Evolutionary conservation across 2,113 vertebrate genomes (phyloP).

Genomic region (Leucoraja erinaceus): DNA sequence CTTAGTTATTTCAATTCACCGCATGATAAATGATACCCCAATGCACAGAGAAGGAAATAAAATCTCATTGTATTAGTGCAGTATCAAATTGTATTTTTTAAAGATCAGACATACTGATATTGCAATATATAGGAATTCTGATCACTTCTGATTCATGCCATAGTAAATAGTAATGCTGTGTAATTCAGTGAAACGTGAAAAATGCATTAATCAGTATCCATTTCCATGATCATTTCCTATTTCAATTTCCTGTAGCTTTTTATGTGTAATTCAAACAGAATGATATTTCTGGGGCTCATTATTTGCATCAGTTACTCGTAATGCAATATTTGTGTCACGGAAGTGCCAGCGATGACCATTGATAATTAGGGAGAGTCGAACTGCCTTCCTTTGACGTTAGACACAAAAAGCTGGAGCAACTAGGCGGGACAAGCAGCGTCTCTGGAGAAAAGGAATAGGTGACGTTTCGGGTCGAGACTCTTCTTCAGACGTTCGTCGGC

Average conservation of each 20-base stretch:
- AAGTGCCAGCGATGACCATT: no score
- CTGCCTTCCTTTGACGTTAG: no score
- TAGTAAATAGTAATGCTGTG: not conserved
- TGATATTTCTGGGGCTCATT: not conserved
- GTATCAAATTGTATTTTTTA: not conserved
- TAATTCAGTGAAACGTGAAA: not conserved
- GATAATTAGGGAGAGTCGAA: no score
- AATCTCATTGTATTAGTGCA: not conserved
- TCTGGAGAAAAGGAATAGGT: no score
- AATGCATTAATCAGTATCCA: not conserved
- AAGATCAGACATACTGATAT: not conserved
- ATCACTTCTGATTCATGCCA: not conserved
- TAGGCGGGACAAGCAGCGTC: no score
- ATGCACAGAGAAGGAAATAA: not conserved
- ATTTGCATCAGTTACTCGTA: not conserved
- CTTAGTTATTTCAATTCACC: not conserved
- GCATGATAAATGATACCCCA: not conserved
- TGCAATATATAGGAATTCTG: not conserved
- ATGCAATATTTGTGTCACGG: not conserved
- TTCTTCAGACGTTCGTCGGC: no score
- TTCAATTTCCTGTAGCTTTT: not conserved
- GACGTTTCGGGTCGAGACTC: no score
- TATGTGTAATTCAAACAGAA: not conserved
- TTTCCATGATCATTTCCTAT: not conserved
- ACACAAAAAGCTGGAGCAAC: no score